Percentiles rank a stretch among this genome's conserved stretches.
These are phyloP conservation scores for Drosophila leontia DNA, from an alignment of 1,140 invertebrate species.

Conservation along the genomic window DNA sequence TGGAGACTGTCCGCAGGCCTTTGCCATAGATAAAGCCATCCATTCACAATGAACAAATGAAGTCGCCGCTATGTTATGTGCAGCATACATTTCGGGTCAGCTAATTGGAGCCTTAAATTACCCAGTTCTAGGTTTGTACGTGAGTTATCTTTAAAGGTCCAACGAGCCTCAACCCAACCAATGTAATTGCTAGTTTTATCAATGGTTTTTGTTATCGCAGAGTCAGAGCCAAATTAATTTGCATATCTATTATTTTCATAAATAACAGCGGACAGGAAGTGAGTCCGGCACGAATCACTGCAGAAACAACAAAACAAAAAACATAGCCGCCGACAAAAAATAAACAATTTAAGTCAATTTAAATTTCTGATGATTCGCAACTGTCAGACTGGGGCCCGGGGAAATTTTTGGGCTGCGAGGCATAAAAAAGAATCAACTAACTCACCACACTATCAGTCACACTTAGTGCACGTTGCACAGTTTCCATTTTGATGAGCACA, in stretches of 20 bases:
- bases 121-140: constrained; percentile 14
- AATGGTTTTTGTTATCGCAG: constrained; percentile 52
- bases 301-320: constrained; percentile 40
- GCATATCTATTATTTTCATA: constrained; percentile 83
- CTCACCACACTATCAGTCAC: constrained; percentile 82
- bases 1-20: constrained; percentile 34
- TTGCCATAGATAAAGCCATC: constrained; percentile 57
- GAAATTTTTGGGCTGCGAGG: constrained; percentile 30
- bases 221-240: constrained; percentile 68
- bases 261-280: constrained; percentile 56
- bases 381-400: constrained; percentile 63
- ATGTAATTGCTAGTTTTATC: constrained; percentile 77
- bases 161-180: background rate
- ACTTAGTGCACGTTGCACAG: constrained; percentile 80
- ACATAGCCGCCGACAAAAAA: constrained; percentile 47
- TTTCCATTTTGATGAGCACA: constrained; percentile 83
- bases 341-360: constrained; percentile 83
- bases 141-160: constrained; percentile 53
- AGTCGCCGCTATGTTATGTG: constrained; percentile 47
- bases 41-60: constrained; percentile 59
- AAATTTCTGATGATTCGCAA: constrained; percentile 83
- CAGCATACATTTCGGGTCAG: constrained; percentile 56
- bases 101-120: constrained; percentile 76
- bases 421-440: constrained; percentile 81
- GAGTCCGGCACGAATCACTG: constrained; percentile 65